Conservation (phyloP, 2,797 vertebrate genomes). For the Eulemur albifrons region DNA sequence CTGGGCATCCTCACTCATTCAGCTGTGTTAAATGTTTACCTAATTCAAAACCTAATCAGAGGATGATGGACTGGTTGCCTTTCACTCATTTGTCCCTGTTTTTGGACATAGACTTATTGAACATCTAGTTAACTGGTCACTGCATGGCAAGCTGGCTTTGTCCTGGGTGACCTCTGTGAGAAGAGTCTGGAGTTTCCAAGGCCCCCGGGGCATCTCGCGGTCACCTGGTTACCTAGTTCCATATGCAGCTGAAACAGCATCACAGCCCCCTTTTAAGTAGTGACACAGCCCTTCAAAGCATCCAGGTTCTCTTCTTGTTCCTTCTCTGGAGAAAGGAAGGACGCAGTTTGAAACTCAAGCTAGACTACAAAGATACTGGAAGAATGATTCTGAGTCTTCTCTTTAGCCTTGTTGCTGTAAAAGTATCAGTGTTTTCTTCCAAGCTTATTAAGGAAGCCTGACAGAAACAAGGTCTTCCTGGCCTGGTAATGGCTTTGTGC, state of each 20-base stretch:
- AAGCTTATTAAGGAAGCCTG: background rate
- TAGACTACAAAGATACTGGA: background rate
- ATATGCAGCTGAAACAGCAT: too few relatives aligned
- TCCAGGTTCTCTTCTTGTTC: background rate
- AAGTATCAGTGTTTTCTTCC: background rate
- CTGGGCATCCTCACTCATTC: background rate
- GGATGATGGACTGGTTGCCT: background rate
- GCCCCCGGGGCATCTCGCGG: rapidly evolving
- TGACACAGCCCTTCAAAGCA: background rate
- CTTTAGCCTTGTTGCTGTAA: background rate
- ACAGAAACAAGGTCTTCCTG: background rate
- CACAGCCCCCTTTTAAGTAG: background rate
- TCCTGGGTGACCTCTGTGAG: background rate
- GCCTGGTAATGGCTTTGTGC: background rate
- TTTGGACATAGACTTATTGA: background rate
- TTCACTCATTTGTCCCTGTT: background rate
- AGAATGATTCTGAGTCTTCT: background rate
- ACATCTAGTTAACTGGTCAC: background rate
- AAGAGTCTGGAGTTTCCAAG: background rate
- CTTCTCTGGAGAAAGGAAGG: background rate
- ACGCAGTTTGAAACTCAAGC: background rate
- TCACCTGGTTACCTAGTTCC: too few relatives aligned
- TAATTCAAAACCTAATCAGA: background rate
- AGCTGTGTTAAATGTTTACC: background rate
- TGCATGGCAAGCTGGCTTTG: background rate